A percentile compares a stretch with the other conserved stretches of the same genome.
Conservation (phyloP, 1,140 invertebrate genomes). For the Tyrophagus putrescentiae region DNA sequence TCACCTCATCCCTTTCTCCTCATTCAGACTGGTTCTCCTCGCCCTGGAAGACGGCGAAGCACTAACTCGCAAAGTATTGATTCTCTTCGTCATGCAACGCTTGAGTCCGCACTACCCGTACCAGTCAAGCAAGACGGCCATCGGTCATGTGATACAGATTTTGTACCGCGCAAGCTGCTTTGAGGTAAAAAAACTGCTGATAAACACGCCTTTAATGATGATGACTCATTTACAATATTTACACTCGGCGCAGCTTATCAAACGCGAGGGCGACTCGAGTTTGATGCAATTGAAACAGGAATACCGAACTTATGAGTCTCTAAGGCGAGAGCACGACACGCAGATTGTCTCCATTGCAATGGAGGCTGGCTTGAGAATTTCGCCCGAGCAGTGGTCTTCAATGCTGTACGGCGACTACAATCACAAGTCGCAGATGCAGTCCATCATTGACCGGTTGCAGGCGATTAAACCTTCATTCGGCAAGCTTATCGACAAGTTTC, state of each 20-base stretch:
- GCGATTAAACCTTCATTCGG: background rate
- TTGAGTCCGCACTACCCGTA: constrained; percentile 77
- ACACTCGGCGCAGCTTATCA: constrained; percentile 34
- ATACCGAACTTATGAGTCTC: constrained; percentile 79
- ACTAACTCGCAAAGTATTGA: constrained; percentile 89
- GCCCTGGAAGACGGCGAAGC: constrained; percentile 90
- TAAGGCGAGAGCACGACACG: constrained; percentile 90
- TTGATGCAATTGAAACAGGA: constrained; percentile 97
- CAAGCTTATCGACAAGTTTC: background rate
- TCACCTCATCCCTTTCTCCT: background rate
- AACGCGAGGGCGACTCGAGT: constrained; percentile 90
- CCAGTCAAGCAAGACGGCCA: constrained; percentile 93
- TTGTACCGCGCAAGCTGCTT: constrained; percentile 95
- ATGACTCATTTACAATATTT: too few species aligned
- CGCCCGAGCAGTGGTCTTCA: constrained; percentile 95
- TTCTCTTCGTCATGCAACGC: constrained; percentile 95
- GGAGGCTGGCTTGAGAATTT: constrained; percentile 87
- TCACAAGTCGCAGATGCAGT: constrained; percentile 97
- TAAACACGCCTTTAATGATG: too few species aligned
- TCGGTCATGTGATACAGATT: constrained; percentile 95
- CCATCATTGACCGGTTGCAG: constrained; percentile 55
- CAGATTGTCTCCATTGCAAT: constrained; percentile 95
- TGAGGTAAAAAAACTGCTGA: constrained; percentile 62
- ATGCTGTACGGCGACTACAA: constrained; percentile 82
- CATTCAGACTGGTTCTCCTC: constrained; percentile 53